Evolutionary conservation across 2,888 invertebrate species (phyloP).

Genomic region (Phragmatobia fuliginosa): DNA sequence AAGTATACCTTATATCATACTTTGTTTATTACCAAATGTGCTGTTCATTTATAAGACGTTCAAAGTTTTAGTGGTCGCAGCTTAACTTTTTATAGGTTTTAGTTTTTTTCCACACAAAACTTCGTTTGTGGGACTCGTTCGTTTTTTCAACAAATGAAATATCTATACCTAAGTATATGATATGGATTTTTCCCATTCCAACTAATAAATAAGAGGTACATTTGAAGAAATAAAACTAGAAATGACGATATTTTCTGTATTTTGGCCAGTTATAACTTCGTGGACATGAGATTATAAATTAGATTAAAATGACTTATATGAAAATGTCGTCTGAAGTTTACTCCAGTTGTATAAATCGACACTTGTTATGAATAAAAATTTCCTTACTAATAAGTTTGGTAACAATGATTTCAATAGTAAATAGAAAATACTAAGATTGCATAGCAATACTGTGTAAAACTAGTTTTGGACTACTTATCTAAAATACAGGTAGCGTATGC

Average conservation of each 20-base stretch:
- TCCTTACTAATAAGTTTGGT: conserved; percentile 51
- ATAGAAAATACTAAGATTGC: conserved; percentile 53
- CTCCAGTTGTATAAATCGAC: neutral
- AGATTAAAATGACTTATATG: conserved; percentile 26
- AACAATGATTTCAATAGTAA: conserved; percentile 50
- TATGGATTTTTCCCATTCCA: neutral
- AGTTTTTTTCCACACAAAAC: no score
- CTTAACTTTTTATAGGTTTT: no score
- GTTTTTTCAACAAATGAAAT: no score
- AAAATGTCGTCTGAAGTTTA: conserved; percentile 12
- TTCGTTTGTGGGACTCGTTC: no score
- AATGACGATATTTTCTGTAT: conserved; percentile 29
- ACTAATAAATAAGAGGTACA: neutral
- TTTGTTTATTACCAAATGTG: no score
- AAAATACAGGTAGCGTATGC: conserved; percentile 47
- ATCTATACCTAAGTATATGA: no score
- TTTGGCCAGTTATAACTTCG: conserved; percentile 25
- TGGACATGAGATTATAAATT: conserved; percentile 35
- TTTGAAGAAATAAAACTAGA: conserved; percentile 2
- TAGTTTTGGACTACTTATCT: conserved; percentile 50
- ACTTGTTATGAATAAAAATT: conserved; percentile 32
- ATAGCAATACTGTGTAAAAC: conserved; percentile 54
- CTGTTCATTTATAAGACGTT: neutral
- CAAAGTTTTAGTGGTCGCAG: neutral
- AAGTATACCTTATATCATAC: no score